A percentile compares a stretch with the other conserved stretches of the same genome.
These are phyloP conservation scores for Macaria notata DNA, from an alignment of 2,888 invertebrate genomes.

Conservation along the genomic window DNA sequence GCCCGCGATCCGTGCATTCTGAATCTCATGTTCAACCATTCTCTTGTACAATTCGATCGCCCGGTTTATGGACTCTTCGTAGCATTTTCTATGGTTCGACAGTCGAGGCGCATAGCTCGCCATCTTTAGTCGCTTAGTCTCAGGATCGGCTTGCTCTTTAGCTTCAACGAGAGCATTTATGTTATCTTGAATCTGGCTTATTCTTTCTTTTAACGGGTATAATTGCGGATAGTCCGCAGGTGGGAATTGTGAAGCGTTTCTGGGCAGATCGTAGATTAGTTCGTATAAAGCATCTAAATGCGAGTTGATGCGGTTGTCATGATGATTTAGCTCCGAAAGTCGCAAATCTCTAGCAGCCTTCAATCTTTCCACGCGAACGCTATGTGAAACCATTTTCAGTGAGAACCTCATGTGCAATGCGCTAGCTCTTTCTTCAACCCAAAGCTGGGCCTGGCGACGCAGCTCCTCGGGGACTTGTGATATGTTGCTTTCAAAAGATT, in stretches of 20 bases:
- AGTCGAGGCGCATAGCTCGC: conserved; percentile 59
- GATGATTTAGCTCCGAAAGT: conserved; percentile 53
- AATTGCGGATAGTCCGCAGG: conserved; percentile 49
- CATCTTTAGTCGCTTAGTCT: conserved; percentile 58
- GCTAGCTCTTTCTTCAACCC: conserved; percentile 56
- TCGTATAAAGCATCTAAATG: conserved; percentile 58
- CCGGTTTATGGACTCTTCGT: conserved; percentile 54
- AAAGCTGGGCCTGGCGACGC: conserved; percentile 50
- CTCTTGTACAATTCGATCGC: conserved; percentile 46
- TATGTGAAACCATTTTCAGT: conserved; percentile 60
- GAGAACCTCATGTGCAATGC: conserved; percentile 58
- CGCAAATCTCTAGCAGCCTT: conserved; percentile 52
- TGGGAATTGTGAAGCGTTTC: conserved; percentile 48
- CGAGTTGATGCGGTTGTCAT: conserved; percentile 55
- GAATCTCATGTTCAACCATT: conserved; percentile 50
- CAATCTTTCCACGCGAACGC: conserved; percentile 58
- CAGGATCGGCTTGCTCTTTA: conserved; percentile 43
- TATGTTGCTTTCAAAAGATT: conserved; percentile 58
- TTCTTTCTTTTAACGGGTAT: conserved; percentile 56
- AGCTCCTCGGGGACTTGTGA: conserved; percentile 54
- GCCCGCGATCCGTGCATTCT: conserved; percentile 63
- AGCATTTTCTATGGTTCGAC: conserved; percentile 49
- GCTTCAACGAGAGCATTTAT: conserved; percentile 41
- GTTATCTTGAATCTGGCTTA: conserved; percentile 42
- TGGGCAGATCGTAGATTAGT: conserved; percentile 48